These are phyloP conservation scores for Theocolax elegans DNA, from an alignment of 1,140 invertebrate genomes.

Conservation along the genomic window DNA sequence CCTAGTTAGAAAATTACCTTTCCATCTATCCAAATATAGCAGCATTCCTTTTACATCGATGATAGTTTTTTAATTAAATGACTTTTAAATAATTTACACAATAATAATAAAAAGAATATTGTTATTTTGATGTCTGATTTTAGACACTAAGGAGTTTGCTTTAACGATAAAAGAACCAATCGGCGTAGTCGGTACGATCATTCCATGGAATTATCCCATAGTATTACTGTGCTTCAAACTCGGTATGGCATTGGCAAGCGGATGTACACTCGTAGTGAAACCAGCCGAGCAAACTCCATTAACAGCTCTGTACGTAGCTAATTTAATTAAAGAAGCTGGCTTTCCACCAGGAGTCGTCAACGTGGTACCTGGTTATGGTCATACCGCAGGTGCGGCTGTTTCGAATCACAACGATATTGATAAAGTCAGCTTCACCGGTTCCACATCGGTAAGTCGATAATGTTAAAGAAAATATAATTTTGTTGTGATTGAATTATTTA, in stretches of 20 bases:
- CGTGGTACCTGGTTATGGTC: constrained; percentile 73
- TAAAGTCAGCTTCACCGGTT: constrained; percentile 80
- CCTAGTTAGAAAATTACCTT: too few relatives aligned
- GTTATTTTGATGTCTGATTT: constrained; percentile 13
- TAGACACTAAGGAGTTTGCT: constrained; percentile 67
- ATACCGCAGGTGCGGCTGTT: constrained; percentile 75
- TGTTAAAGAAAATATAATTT: neutral
- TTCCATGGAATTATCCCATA: constrained; percentile 87
- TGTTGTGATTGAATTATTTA: neutral
- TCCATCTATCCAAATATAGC: too few relatives aligned
- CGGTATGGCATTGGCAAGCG: constrained; percentile 79
- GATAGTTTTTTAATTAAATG: too few relatives aligned
- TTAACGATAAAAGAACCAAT: constrained; percentile 82
- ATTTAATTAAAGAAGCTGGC: constrained; percentile 75
- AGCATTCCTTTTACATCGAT: too few relatives aligned
- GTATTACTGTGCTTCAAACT: constrained; percentile 84
- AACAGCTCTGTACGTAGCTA: constrained; percentile 75
- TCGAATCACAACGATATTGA: constrained; percentile 73
- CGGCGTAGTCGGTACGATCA: constrained; percentile 84
- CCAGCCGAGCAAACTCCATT: constrained; percentile 84
- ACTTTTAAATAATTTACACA: too few relatives aligned
- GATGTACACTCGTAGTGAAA: constrained; percentile 76
- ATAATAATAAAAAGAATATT: too few relatives aligned
- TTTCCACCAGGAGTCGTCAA: constrained; percentile 79
- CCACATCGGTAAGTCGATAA: constrained; percentile 58